Conservation (phyloP, 2,113 vertebrate species). For the Psittacara wagleri region DNA sequence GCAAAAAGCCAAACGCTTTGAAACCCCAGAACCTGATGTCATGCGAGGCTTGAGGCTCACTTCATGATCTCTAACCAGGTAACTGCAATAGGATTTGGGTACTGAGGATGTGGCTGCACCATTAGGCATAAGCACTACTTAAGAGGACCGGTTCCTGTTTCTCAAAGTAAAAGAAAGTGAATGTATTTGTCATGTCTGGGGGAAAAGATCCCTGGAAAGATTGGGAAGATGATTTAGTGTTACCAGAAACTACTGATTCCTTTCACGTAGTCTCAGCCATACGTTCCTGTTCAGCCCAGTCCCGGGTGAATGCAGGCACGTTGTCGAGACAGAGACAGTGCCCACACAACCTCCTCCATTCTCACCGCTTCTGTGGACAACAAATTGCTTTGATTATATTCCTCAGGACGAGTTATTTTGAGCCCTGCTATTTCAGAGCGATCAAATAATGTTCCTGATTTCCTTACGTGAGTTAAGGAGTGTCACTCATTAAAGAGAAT, state of each 20-base stretch:
- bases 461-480: background rate
- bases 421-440: background rate
- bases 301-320: background rate
- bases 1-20: background rate
- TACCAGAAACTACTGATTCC: background rate
- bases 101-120: background rate
- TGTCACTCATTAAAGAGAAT: background rate
- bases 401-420: background rate
- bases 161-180: background rate
- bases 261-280: background rate
- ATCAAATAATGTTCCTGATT: background rate
- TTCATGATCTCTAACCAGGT: background rate
- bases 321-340: background rate
- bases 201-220: background rate
- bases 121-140: background rate
- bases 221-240: background rate
- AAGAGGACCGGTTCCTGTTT: background rate
- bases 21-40: background rate
- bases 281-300: background rate
- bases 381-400: background rate
- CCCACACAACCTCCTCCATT: accelerated
- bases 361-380: background rate
- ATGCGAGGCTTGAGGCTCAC: background rate
- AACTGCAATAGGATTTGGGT: background rate
- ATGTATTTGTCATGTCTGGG: background rate